These are phyloP conservation scores for Microctenopoma lineatum DNA, from an alignment of 2,797 vertebrate species.

Conservation along the genomic window DNA sequence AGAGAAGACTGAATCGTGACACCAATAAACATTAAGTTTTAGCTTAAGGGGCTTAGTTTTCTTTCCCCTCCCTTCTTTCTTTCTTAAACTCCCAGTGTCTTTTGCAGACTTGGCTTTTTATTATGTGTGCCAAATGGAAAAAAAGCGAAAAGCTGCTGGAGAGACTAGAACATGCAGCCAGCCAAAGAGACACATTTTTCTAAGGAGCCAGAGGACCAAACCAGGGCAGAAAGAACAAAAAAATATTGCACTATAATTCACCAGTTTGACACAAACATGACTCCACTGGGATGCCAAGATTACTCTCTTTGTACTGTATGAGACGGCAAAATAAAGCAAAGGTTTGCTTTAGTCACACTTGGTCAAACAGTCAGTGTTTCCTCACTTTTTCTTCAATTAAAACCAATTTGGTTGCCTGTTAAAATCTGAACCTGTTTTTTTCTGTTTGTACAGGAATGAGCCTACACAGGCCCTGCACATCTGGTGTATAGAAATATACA, in stretches of 20 bases:
- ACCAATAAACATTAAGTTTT: constrained; percentile 14
- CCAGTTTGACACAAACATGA: constrained; percentile 2
- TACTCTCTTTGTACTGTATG: neutral
- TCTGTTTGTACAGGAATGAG: neutral
- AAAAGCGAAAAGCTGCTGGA: constrained; percentile 5
- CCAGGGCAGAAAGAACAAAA: neutral
- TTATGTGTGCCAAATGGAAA: constrained; percentile 11
- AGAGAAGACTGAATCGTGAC: too few species aligned
- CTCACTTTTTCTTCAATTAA: neutral
- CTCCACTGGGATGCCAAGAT: neutral
- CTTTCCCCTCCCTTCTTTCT: neutral
- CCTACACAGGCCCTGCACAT: neutral
- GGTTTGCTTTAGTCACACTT: constrained; percentile 9
- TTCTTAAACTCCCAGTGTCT: constrained; percentile 21
- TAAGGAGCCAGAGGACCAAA: constrained; percentile 1
- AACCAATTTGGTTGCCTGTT: neutral
- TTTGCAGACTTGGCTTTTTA: constrained; percentile 19
- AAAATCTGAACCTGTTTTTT: neutral
- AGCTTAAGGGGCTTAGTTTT: constrained; percentile 19
- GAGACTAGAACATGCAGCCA: constrained; percentile 7
- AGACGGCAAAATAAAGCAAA: neutral
- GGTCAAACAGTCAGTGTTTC: neutral
- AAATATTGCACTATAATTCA: constrained; percentile 6
- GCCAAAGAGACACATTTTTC: constrained; percentile 3
- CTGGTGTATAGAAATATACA: neutral